phyloP scores from a whole-genome alignment of 2,888 invertebrate genomes.

The Julus scanicus region DNA sequence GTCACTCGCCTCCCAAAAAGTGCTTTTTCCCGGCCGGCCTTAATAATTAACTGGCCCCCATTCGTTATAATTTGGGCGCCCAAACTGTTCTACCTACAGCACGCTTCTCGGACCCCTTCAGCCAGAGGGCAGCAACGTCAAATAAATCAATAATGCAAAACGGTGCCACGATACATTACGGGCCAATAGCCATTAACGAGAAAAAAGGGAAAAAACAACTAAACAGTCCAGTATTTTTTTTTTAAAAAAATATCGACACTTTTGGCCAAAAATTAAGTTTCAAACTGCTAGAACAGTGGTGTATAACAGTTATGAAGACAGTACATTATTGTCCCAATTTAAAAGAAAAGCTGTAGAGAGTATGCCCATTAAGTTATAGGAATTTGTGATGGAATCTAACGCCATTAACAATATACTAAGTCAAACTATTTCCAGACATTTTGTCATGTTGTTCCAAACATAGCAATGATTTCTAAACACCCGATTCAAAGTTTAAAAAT shows the following conservation, averaged over 20 bases:
- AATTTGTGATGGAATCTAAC: too few relatives aligned
- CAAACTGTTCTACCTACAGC: constrained; percentile 48
- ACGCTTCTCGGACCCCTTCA: constrained; percentile 23
- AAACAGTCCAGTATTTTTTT: background rate
- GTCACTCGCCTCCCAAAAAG: constrained; percentile 49
- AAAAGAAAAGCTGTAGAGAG: too few relatives aligned
- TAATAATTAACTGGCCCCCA: constrained; percentile 49
- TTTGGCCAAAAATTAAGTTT: too few relatives aligned
- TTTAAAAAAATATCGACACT: background rate
- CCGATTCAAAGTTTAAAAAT: too few relatives aligned
- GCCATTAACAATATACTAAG: too few relatives aligned
- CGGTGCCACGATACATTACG: background rate
- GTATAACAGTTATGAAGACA: too few relatives aligned
- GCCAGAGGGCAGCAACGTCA: constrained; percentile 26
- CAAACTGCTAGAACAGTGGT: too few relatives aligned
- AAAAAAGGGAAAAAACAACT: background rate
- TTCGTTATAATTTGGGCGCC: constrained; percentile 44
- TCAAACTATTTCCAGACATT: too few relatives aligned
- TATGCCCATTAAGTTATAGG: too few relatives aligned
- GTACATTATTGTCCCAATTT: too few relatives aligned
- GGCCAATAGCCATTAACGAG: constrained; percentile 23
- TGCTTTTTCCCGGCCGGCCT: background rate
- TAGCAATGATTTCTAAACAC: too few relatives aligned
- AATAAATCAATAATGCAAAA: constrained; percentile 42
- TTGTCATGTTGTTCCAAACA: too few relatives aligned